Evolutionary conservation across 53 echinoderm and acorn worm species (phyloP).

Genomic region (Patiria pectinifera): DNA sequence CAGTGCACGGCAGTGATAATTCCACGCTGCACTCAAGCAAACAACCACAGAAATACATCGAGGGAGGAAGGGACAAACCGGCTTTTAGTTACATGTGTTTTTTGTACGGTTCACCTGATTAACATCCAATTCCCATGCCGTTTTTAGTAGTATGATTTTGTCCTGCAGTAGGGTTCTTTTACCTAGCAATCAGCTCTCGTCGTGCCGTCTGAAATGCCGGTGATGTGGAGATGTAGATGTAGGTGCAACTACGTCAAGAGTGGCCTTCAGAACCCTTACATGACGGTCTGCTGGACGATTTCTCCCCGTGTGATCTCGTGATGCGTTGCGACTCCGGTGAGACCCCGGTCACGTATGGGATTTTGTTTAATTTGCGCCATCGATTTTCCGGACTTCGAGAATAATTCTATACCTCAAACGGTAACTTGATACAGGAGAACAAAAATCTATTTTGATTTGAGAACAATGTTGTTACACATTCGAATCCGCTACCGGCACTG

Average conservation of each 20-base stretch:
- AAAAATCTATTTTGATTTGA: too few species aligned
- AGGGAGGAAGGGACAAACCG: neutral
- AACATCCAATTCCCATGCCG: neutral
- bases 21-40: neutral
- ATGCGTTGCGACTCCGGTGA: neutral
- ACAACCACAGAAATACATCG: conserved; percentile 38
- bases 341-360: too few species aligned
- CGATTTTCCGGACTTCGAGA: neutral
- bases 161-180: neutral
- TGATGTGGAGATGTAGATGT: neutral
- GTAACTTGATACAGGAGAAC: too few species aligned
- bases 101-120: conserved; percentile 7
- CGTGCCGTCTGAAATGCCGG: neutral
- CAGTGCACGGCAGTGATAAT: neutral
- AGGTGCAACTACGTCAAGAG: neutral
- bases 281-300: neutral
- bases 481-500: too few species aligned
- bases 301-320: neutral
- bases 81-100: neutral
- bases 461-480: too few species aligned
- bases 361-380: neutral
- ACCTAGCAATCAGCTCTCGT: neutral
- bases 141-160: neutral
- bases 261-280: neutral
- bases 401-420: too few species aligned